Evolutionary conservation across 1,140 invertebrate species (phyloP), one percentile per base, ranked within the genome.

Genomic region (Zeugodacus cucurbitae): DNA sequence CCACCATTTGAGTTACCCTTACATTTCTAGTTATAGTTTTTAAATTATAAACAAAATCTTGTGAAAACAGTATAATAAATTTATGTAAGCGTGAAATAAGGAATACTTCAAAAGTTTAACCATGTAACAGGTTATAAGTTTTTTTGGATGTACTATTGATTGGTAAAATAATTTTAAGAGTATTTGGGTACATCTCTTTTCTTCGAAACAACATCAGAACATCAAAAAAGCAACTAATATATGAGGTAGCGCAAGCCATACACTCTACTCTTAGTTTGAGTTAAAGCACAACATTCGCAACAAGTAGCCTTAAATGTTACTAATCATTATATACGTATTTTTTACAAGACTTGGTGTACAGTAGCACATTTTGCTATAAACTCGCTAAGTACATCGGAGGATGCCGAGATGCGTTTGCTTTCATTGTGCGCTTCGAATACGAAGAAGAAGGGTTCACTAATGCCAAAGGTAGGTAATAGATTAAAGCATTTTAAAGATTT

Each of bases 301-400:
- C 37, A 82, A 82, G 67, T 74, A 74, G 17, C 34, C 32, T 67
- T 74, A 74, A 32, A 41, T 37, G 20, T 48, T 82, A 82, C 41
- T 82, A 82, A 82, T 82, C n/a, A 48, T 48, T 78, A 17, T 82
- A 48, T 82, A 20, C 74, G 11, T 82, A 44, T 82, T 82, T 82
- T 82, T 82, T 82, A 82, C 74, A 82, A 82, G 74, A 48, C n/a
- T 48, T 48, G 34, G 44, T 48, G 41, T 82, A 41, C 41, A 48
- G n/a, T 26, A 34, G 44, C 11, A 26, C n/a, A 41, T 41, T 17
- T 22, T 41, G 20, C 70, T 41, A 67, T 29, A 37, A 54, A 3
- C 48, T 3, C 48, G 17, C 14, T 54, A 14, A 26, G 34, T n/a
- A 82, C 22, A 7, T 17, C 41, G 41, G 26, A 82, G 20, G 41